Evolutionary conservation across 1,140 invertebrate genomes (phyloP).

Genomic region (Drosophila pruinosa): DNA sequence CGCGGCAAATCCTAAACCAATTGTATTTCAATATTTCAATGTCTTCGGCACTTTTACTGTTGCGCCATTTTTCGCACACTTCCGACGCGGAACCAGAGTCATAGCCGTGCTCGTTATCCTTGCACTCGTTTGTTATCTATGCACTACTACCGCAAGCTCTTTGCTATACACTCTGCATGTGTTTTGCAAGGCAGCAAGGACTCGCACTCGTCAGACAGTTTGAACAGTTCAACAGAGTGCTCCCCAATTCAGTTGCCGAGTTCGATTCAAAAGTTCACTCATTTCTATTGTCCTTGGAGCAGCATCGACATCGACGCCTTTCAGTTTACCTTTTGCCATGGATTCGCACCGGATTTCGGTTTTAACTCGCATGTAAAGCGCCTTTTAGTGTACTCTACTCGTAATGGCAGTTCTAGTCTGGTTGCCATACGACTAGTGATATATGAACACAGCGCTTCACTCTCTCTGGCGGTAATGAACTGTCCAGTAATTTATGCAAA

Average conservation of each 20-base stretch:
- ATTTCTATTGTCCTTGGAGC: conserved; percentile 66
- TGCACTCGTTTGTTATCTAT: conserved; percentile 75
- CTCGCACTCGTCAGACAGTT: conserved; percentile 35
- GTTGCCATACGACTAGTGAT: conserved; percentile 5
- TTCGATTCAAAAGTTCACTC: no score
- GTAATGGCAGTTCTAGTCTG: not conserved
- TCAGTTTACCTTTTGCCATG: conserved; percentile 31
- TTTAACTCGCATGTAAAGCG: not conserved
- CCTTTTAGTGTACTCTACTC: not conserved
- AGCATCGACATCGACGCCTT: conserved; percentile 57
- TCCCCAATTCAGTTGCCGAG: conserved; percentile 18
- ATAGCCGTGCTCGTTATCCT: conserved; percentile 63
- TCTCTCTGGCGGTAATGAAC: not conserved
- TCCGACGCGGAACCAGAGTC: conserved; percentile 17
- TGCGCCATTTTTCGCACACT: conserved; percentile 65
- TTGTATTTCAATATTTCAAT: conserved; percentile 79
- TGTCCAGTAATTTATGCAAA: not conserved
- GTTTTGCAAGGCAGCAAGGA: not conserved
- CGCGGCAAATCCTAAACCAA: conserved; percentile 54
- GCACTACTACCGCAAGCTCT: conserved; percentile 63
- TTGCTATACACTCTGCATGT: conserved; percentile 22
- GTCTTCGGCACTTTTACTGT: conserved; percentile 56
- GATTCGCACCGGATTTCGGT: not conserved
- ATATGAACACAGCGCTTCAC: not conserved
- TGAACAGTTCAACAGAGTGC: conserved; percentile 72